Conservation (phyloP, 2,797 vertebrate species). For the Sebastes diploproa region DNA sequence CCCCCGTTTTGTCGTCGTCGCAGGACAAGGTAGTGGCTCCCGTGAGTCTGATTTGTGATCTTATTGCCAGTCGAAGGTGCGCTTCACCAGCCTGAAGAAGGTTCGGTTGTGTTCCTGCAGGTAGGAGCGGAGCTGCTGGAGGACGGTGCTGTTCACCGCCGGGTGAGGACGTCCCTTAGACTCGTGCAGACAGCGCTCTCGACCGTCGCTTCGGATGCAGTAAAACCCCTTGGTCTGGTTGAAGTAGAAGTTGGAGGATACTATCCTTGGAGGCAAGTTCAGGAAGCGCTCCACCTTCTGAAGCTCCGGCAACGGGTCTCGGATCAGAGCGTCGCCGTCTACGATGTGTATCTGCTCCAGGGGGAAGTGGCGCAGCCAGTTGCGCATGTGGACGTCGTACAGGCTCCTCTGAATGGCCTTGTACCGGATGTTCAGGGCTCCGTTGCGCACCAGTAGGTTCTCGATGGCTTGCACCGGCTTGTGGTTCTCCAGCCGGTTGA, state of each 20-base stretch:
- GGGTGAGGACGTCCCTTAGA: slow-evolving; percentile 94
- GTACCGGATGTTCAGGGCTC: slow-evolving; percentile 90
- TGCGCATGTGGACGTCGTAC: slow-evolving; percentile 93
- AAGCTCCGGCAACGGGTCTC: slow-evolving; percentile 89
- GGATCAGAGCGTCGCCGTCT: slow-evolving; percentile 91
- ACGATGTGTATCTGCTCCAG: slow-evolving; percentile 94
- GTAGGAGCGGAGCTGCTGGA: slow-evolving; percentile 90
- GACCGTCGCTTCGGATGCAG: slow-evolving; percentile 92
- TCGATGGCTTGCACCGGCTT: slow-evolving; percentile 94
- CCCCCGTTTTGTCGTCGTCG: slow-evolving; percentile 32
- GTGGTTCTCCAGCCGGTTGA: slow-evolving; percentile 93
- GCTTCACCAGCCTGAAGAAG: slow-evolving; percentile 93
- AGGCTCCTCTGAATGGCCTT: slow-evolving; percentile 95
- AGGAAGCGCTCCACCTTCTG: slow-evolving; percentile 93
- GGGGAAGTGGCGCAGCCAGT: slow-evolving; percentile 92
- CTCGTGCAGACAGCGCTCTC: slow-evolving; percentile 93
- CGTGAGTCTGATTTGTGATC: slow-evolving; percentile 22
- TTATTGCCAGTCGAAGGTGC: slow-evolving; percentile 93
- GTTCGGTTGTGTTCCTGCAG: slow-evolving; percentile 92
- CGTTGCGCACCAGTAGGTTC: slow-evolving; percentile 91
- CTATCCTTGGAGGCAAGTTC: slow-evolving; percentile 89
- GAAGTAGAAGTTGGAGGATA: slow-evolving; percentile 95
- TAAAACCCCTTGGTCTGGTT: slow-evolving; percentile 97
- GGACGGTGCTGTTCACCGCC: slow-evolving; percentile 88
- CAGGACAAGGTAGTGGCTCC: slow-evolving; percentile 42